Evolutionary conservation across 2,797 vertebrate species (phyloP), one percentile per base, ranked within the genome.

Genomic region (Oophaga sylvatica): DNA sequence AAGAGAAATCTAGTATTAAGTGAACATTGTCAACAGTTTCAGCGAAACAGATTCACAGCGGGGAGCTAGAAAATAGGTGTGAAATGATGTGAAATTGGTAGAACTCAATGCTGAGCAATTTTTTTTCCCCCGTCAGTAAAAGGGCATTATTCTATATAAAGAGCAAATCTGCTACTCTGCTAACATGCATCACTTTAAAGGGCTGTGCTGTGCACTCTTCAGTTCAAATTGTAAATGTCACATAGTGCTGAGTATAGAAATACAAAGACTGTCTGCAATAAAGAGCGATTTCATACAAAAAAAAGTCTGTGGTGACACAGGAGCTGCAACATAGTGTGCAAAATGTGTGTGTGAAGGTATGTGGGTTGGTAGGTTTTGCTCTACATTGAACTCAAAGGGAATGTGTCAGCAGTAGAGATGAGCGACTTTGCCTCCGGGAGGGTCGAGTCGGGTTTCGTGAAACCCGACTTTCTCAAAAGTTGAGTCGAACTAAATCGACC

Each of bases 1-100:
- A 71, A 88, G 83, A 91, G 87, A 87, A 88, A 89, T 93, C 88
- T 92, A 93, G 91, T 92, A 93, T 91, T 90, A 90, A 91, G 88
- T 90, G 86, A 92, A 91, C 76, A 85, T 90, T 92, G 91, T 93
- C 92, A 93, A 92, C 89, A 91, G 92, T 93, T 94, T 93, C 91
- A 90, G 56, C 90, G 73, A 92, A 94, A 93, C 90, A 89, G 92
- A 90, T 90, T 92, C 92, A 90, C 92, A 93, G 92, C 92, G 85
- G 93, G 93, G 92, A 93, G 86, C 91, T 93, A 48, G 59, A 81
- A 87, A 87, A 73, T 71, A 81, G 57, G 67, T 85, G 83, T 85
- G 83, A 85, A 85, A 85, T 85, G 83, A 77, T 85, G 73, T 77
- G 60, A 62, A 84, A 75, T 62, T 53, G 73, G 73, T 77, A 76